Conservation (phyloP, 2,797 vertebrate species). For the Diceros bicornis region DNA sequence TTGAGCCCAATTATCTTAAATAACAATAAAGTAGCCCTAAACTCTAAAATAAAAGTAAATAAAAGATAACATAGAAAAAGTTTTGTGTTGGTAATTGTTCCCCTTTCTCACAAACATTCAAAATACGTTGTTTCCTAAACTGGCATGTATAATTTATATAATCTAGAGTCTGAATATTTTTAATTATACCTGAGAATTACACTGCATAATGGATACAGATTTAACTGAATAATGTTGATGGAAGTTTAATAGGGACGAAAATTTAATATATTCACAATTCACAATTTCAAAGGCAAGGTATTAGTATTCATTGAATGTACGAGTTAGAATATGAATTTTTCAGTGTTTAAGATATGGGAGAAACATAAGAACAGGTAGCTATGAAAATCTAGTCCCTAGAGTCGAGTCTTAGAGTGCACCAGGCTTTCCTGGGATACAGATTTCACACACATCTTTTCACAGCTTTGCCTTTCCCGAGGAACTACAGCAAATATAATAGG, state of each 20-base stretch:
- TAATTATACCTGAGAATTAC: conserved; percentile 41
- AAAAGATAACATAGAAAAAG: neutral
- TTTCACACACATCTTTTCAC: neutral
- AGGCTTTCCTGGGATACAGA: neutral
- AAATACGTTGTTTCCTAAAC: conserved; percentile 11
- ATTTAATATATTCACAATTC: neutral
- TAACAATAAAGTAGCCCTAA: neutral
- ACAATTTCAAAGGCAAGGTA: neutral
- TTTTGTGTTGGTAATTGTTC: neutral
- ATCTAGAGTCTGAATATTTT: neutral
- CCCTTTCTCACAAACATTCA: neutral
- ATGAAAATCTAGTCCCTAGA: neutral
- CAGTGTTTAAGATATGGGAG: conserved; percentile 3
- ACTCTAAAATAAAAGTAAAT: neutral
- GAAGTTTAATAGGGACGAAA: neutral
- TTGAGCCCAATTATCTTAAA: neutral
- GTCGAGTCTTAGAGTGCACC: neutral
- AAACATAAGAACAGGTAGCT: neutral
- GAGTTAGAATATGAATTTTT: neutral
- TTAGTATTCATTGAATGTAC: neutral
- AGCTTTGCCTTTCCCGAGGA: neutral
- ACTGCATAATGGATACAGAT: neutral
- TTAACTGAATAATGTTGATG: neutral
- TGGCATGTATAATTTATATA: neutral
- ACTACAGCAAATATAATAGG: neutral